phyloP scores from a whole-genome alignment of 2,113 vertebrate species.

The Colinus virginianus region DNA sequence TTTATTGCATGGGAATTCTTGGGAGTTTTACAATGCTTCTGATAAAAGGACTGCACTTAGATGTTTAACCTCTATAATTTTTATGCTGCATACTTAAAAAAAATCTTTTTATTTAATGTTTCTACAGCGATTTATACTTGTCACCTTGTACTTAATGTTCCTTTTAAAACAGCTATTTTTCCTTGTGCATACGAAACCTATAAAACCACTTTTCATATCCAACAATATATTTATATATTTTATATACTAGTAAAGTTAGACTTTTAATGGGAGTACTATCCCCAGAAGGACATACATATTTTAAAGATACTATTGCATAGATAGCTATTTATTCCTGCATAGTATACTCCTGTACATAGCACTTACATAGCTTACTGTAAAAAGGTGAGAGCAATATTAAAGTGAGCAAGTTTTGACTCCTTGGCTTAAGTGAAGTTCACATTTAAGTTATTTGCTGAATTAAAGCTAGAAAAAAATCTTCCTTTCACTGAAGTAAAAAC shows the following conservation, averaged over 20 bases:
- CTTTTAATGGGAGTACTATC: background rate
- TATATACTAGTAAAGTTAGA: background rate
- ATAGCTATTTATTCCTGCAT: background rate
- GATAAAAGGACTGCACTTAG: constrained; percentile 39
- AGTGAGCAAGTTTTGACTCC: background rate
- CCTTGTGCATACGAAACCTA: background rate
- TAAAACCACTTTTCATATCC: constrained; percentile 15
- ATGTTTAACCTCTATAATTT: constrained; percentile 50
- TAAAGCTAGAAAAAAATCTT: background rate
- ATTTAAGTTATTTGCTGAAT: background rate
- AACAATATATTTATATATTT: background rate
- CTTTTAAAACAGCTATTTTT: constrained; percentile 57
- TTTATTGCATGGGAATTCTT: constrained; percentile 52
- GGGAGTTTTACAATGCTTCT: constrained; percentile 35
- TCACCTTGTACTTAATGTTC: constrained; percentile 38
- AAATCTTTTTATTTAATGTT: constrained; percentile 41
- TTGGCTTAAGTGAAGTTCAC: background rate
- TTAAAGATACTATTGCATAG: background rate
- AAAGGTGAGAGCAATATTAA: background rate
- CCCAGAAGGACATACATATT: background rate
- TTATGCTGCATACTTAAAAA: background rate
- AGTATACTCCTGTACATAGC: background rate
- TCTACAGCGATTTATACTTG: constrained; percentile 47
- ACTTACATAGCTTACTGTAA: background rate
- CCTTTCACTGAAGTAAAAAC: background rate